Evolutionary conservation across 30 jellyfish, hydroid and myxozoan species (phyloP).

Genomic region (Chironex yamaguchii): DNA sequence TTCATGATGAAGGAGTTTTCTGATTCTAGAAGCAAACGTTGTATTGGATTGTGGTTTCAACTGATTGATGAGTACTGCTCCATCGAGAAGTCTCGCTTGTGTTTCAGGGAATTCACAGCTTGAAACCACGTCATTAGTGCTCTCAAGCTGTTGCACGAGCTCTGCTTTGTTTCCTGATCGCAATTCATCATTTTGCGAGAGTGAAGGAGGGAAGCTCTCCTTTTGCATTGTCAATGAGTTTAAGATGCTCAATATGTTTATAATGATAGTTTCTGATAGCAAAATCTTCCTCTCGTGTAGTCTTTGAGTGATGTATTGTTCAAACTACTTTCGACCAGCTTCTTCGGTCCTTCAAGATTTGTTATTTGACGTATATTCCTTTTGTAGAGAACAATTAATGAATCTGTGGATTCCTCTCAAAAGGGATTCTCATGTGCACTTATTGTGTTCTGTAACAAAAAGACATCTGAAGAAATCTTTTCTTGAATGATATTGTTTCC

Average conservation of each 20-base stretch:
- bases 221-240: constrained; percentile 13
- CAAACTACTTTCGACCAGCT: constrained; percentile 62
- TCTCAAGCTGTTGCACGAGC: too few species aligned
- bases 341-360: constrained; percentile 39
- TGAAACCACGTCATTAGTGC: too few species aligned
- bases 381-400: constrained; percentile 24
- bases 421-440: constrained; percentile 56
- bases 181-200: constrained; percentile 46
- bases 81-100: too few species aligned
- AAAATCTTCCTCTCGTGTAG: constrained; percentile 33
- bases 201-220: constrained; percentile 57
- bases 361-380: constrained; percentile 14
- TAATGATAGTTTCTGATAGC: constrained; percentile 48
- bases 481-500: constrained; percentile 31
- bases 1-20: too few species aligned
- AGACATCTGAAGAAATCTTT: constrained; percentile 10
- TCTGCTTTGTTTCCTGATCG: too few species aligned
- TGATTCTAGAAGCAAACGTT: too few species aligned
- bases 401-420: constrained; percentile 54
- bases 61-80: too few species aligned
- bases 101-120: too few species aligned
- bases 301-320: constrained; percentile 17
- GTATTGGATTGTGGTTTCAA: too few species aligned
- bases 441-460: neutral
- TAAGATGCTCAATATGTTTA: constrained; percentile 49